Evolutionary conservation across 2,113 vertebrate genomes (phyloP).

Genomic region (Cheirogaleus medius): DNA sequence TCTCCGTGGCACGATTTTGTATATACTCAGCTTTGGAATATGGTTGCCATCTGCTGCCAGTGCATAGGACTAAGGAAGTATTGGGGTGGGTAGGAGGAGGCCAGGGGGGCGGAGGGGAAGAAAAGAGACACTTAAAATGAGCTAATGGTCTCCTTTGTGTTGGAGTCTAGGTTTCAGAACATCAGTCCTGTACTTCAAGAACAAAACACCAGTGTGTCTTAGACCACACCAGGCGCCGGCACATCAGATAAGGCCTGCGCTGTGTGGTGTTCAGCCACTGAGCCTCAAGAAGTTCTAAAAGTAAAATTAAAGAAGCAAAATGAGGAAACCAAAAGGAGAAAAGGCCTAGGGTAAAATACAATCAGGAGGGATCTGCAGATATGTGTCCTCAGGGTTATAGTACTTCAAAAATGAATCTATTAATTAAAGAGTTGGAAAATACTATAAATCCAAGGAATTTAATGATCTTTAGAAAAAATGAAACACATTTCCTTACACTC

Average conservation of each 20-base stretch:
- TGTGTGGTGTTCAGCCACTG: conserved; percentile 2
- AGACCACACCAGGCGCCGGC: conserved; percentile 61
- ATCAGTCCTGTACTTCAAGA: conserved; percentile 64
- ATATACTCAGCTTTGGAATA: conserved; percentile 57
- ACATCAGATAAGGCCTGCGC: conserved; percentile 71
- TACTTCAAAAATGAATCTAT: conserved; percentile 44
- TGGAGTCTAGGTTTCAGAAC: conserved; percentile 71
- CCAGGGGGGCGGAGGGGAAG: neutral
- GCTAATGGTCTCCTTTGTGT: conserved; percentile 69
- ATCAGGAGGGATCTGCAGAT: conserved; percentile 36
- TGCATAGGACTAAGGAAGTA: conserved; percentile 52
- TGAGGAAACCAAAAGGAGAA: conserved; percentile 37
- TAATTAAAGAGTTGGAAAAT: conserved; percentile 61
- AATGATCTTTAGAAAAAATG: conserved; percentile 50
- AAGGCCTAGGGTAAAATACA: conserved; percentile 17
- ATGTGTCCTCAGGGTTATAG: conserved; percentile 18
- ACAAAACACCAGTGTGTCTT: conserved; percentile 72
- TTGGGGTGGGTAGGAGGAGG: conserved; percentile 32
- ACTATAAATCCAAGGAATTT: conserved; percentile 38
- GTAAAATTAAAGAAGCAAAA: conserved; percentile 63
- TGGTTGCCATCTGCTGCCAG: conserved; percentile 72
- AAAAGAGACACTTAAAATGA: conserved; percentile 67
- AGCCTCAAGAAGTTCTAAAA: conserved; percentile 57
- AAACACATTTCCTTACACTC: neutral
- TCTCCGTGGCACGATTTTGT: conserved; percentile 52